Evolutionary conservation across 1,140 invertebrate species (phyloP).

Genomic region (Conus ventricosus): DNA sequence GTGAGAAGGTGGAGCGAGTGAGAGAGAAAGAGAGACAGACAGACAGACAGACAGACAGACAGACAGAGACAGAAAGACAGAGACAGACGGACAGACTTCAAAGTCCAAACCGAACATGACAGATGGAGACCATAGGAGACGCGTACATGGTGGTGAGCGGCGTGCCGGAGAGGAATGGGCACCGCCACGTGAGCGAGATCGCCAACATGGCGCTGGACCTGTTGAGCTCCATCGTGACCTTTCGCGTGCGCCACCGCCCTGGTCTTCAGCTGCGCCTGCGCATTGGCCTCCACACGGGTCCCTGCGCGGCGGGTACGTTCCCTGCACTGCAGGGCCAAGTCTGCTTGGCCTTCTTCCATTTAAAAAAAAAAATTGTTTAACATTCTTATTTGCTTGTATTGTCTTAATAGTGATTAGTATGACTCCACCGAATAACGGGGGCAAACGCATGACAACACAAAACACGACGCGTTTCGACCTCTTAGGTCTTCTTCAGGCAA

Average conservation of each 20-base stretch:
- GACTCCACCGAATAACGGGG: background rate
- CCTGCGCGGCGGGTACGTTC: conserved; percentile 64
- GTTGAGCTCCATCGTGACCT: conserved; percentile 87
- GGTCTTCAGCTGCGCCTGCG: conserved; percentile 88
- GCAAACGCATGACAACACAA: background rate
- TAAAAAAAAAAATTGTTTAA: background rate
- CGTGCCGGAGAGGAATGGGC: conserved; percentile 85
- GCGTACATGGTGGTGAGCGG: conserved; percentile 93
- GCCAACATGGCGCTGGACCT: conserved; percentile 93
- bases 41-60: no score
- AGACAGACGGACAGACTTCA: no score
- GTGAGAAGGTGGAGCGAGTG: no score
- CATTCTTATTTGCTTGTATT: background rate
- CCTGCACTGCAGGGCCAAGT: background rate
- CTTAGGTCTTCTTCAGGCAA: no score
- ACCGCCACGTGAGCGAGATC: conserved; percentile 87
- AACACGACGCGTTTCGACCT: no score
- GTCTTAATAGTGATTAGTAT: background rate
- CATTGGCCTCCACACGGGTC: conserved; percentile 93
- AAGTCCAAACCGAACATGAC: background rate
- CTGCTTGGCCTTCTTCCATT: background rate
- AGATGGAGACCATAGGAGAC: conserved; percentile 90
- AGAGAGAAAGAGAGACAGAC: no score
- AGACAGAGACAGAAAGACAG: no score
- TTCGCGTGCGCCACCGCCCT: conserved; percentile 86